A percentile compares a stretch with the other conserved stretches of the same genome.
These are phyloP conservation scores for Selene dorsalis DNA, from an alignment of 2,797 vertebrate genomes.

Conservation along the genomic window DNA sequence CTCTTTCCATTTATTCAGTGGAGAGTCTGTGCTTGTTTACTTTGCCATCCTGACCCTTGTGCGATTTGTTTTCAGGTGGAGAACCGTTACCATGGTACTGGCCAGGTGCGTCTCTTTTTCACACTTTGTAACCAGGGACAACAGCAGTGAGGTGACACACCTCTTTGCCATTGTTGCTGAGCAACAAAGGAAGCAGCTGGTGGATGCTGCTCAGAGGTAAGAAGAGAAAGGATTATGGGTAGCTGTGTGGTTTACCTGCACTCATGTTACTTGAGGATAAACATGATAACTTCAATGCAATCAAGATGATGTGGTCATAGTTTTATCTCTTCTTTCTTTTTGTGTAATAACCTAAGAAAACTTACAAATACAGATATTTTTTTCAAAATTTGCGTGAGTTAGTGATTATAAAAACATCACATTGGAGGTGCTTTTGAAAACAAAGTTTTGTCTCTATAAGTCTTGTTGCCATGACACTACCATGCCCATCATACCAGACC, in stretches of 20 bases:
- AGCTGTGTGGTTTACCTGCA: not conserved
- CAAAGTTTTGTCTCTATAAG: conserved; percentile 53
- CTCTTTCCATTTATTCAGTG: not conserved
- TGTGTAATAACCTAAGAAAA: not conserved
- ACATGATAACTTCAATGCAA: not conserved
- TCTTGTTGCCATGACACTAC: conserved; percentile 65
- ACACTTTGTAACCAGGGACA: conserved; percentile 83
- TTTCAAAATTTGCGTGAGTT: not conserved
- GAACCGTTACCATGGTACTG: conserved; percentile 89
- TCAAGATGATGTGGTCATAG: not conserved
- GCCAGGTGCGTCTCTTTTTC: conserved; percentile 86
- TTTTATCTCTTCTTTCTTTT: not conserved
- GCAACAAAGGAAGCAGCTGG: conserved; percentile 89
- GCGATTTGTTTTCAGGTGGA: conserved; percentile 79
- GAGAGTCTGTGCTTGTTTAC: not conserved
- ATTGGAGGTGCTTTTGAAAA: not conserved
- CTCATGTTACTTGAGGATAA: not conserved
- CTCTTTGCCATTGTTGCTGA: conserved; percentile 93
- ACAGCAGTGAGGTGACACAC: conserved; percentile 85
- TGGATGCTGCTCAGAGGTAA: conserved; percentile 91
- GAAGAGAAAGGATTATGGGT: conserved; percentile 15
- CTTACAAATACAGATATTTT: not conserved
- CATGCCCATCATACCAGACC: conserved; percentile 86
- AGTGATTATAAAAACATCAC: not conserved
- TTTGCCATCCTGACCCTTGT: not conserved